Conservation (phyloP, 2,797 vertebrate species). For the Xiphorhynchus erythropygius region DNA sequence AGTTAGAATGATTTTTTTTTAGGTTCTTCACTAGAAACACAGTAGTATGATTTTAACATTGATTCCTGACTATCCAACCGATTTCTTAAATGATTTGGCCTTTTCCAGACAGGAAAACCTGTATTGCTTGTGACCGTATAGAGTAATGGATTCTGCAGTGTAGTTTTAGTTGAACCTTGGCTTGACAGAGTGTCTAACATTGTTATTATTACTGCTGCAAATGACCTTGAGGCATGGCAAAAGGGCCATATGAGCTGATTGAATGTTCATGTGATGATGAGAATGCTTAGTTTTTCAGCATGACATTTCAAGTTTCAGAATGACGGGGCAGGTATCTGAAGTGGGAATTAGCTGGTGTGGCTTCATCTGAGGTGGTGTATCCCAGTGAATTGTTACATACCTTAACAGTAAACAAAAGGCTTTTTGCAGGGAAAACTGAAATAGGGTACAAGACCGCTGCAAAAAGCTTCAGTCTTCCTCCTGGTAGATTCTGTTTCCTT, state of each 20-base stretch:
- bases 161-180: not conserved
- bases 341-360: slow-evolving; percentile 22
- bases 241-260: not conserved
- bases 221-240: slow-evolving; percentile 41
- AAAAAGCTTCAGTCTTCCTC: not conserved
- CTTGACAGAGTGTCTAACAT: not conserved
- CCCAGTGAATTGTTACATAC: slow-evolving; percentile 1
- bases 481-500: not conserved
- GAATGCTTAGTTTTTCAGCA: not conserved
- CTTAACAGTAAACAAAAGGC: slow-evolving; percentile 17
- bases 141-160: not conserved
- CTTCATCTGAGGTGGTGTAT: not conserved
- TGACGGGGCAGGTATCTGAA: slow-evolving; percentile 40
- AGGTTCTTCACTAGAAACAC: not conserved
- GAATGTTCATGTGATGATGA: slow-evolving; percentile 17
- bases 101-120: not conserved
- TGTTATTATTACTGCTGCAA: slow-evolving; percentile 24
- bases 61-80: not conserved
- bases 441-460: not conserved
- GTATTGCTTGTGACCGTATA: not conserved
- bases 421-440: not conserved
- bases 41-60: not conserved
- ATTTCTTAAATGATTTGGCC: not conserved
- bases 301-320: slow-evolving; percentile 38
- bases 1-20: not conserved